Base-by-base conservation (phyloP, 2,888 invertebrate genomes). In the Lepidocyrtinus sp. region DNA sequence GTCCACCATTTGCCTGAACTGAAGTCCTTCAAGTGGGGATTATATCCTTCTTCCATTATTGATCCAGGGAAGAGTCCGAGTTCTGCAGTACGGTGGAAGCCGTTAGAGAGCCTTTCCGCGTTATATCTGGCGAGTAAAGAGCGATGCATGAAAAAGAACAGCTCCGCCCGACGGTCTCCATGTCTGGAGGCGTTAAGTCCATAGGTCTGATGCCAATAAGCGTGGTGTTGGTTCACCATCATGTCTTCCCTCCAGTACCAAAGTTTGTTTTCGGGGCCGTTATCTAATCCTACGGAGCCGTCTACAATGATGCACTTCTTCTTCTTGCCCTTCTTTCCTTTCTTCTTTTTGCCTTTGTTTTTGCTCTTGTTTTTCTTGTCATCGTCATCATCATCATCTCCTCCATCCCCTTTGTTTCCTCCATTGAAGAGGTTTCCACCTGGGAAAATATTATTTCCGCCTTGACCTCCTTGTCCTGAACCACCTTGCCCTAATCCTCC, bases 271-370 rank as follows among this genome's bases (percentile, higher is more conserved):
- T 79, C 78, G 9, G 68, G 62, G 22, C 79, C 79, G 21, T 79
- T 79, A 61, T 79, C 79, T 55, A 68, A 19, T 7, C 79, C 79
- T 1, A 79, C 73, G 27, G 73, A 73, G 17, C 78, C 78, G 25
- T 79, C 78, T 15, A 79, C 68, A 26, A 79, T 68, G 63, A 79
- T 61, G 26, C 78, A 79, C 45, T 79, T 67, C 68, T 80, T 76
- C 64, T 76, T 70, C 17, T 76, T 76, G 5, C 27, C 50, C 55
- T n/a, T n/a, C n/a, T 75, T 75, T 19, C 46, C 61, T 59, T 75
- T 75, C 17, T 21, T 36, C 22, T 74, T 65, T n/a, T 73, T 73
- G 2, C 7, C 65, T 12, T 73, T 70, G 19, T 25, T n/a, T 5
- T 15, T 50, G 15, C 27, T 59, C 24, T 63, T 21, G 3, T 72